Percentiles rank a stretch among this genome's conserved stretches.
Conservation (phyloP, 2,888 invertebrate species). For the Chrysomela aeneicollis region DNA sequence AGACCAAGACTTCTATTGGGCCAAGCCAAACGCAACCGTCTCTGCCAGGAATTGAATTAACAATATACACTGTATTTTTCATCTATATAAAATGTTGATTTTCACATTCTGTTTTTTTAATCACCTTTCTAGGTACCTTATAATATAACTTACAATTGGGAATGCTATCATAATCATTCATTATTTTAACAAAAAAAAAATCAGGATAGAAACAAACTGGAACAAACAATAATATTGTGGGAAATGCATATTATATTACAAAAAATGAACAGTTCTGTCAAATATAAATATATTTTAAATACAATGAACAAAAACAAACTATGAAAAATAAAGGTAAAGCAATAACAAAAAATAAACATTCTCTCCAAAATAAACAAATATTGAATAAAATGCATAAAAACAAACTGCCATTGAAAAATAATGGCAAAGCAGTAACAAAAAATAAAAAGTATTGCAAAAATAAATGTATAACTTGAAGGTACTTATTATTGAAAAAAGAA, state of each 20-base stretch:
- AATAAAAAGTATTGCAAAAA: background rate
- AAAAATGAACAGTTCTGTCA: slow-evolving; percentile 7
- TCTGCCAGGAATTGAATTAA: slow-evolving; percentile 16
- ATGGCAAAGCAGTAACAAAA: no score
- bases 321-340: background rate
- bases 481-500: no score
- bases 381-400: background rate
- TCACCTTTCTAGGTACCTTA: background rate
- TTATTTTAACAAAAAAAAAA: background rate
- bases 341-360: slow-evolving; percentile 7
- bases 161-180: background rate
- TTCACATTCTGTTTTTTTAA: slow-evolving; percentile 4
- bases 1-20: slow-evolving; percentile 21
- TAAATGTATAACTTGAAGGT: no score
- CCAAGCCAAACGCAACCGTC: slow-evolving; percentile 18
- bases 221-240: background rate
- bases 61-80: slow-evolving; percentile 10
- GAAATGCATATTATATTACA: background rate
- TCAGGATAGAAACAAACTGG: background rate
- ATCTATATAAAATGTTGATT: slow-evolving; percentile 11
- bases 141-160: background rate
- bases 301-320: background rate
- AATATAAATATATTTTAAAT: background rate
- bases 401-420: no score
- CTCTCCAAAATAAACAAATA: slow-evolving; percentile 1